A percentile compares a stretch with the other conserved stretches of the same genome.
These are phyloP conservation scores for Glaucidium brasilianum DNA, from an alignment of 2,113 vertebrate species.

Conservation along the genomic window DNA sequence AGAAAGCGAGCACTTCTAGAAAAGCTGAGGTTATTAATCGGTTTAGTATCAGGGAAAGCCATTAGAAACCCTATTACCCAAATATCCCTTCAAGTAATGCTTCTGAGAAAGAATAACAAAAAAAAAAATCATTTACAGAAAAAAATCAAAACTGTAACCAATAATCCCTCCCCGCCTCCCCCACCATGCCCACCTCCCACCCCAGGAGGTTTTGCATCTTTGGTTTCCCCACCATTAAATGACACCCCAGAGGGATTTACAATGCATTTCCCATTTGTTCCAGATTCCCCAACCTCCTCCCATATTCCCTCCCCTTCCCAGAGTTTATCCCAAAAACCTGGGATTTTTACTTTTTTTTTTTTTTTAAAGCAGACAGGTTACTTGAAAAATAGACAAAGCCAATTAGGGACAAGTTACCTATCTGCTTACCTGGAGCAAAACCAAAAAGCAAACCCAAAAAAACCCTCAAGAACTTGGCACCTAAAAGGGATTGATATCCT, in stretches of 20 bases:
- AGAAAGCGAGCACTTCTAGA: slow-evolving; percentile 90
- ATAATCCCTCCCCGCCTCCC: neutral
- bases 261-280: neutral
- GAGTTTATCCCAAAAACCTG: slow-evolving; percentile 2
- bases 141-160: neutral
- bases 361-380: slow-evolving; percentile 41
- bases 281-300: slow-evolving; percentile 35
- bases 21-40: slow-evolving; percentile 88
- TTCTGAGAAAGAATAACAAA: neutral
- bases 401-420: neutral
- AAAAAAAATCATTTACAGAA: neutral
- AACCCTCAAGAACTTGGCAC: neutral
- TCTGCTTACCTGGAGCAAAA: slow-evolving; percentile 28
- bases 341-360: neutral
- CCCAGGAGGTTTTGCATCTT: slow-evolving; percentile 27
- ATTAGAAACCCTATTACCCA: slow-evolving; percentile 89
- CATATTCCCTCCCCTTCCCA: neutral
- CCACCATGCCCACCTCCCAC: neutral
- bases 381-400: neutral
- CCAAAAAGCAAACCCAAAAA: slow-evolving; percentile 7
- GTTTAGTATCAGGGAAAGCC: slow-evolving; percentile 89
- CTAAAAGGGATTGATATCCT: slow-evolving; percentile 50
- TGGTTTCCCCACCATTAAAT: slow-evolving; percentile 41
- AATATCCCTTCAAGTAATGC: slow-evolving; percentile 85
- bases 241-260: neutral